Base-by-base conservation (phyloP, 2,888 invertebrate species). In the Diachrysia chrysitis region DNA sequence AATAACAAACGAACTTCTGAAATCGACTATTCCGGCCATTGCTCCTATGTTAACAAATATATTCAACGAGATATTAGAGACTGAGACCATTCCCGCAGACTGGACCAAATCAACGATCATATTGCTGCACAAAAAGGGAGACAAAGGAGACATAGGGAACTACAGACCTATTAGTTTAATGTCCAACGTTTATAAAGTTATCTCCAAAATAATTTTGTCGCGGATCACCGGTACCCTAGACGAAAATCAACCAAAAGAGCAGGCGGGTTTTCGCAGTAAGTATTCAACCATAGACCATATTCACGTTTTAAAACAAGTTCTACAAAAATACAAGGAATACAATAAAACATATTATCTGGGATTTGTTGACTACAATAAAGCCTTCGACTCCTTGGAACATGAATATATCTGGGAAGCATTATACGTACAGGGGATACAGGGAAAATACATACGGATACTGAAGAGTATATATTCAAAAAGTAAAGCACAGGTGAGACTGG, bases 101-200 rank as follows among this genome's bases (percentile, higher is more conserved):
- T 83, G 82, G 83, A 83, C 78, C 4, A 75, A 66, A 76, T 82
- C 78, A 16, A 77, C 71, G 32, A 83, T 82, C 68, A 29, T 74
- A 67, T 51, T 83, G n/a, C 17, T 83, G 9, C 76, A 80, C 58
- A 80, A 81, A 55, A 82, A 79, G 65, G 78, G 78, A 25, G 71
- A 79, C 25, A 69, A 77, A 61, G 67, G 58, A 3, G 61, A 77
- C 29, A 79, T 78, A 46, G 21, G n/a, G 5, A 75, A 82, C 21
- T 81, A 78, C 14, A 63, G 71, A 55, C 76, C 78, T 0, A 79
- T 71, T n/a, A 73, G 64, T n/a, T 14, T 65, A 16, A 68, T 65
- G 65, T 65, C 59, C 12, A 70, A 72, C 66, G 54, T 77, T 23
- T 51, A 79, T 58, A 65, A 67, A 46, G 16, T 57, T 23, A 76